Evolutionary conservation across 2,113 vertebrate genomes (phyloP).

Genomic region (Oplegnathus fasciatus): DNA sequence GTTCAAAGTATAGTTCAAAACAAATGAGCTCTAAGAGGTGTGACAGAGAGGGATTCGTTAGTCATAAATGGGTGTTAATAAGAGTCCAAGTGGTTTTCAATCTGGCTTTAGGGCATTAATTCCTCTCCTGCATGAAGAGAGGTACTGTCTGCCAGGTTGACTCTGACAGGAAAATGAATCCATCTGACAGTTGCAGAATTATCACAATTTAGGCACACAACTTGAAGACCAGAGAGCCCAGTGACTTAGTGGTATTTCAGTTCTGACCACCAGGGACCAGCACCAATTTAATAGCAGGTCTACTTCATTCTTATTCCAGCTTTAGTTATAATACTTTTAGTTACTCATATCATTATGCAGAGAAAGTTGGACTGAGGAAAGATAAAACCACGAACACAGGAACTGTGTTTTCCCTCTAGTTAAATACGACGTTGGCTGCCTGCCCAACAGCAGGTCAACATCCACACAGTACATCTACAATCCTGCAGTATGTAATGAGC

Average conservation of each 20-base stretch:
- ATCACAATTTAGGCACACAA: not conserved
- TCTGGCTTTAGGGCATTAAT: slow-evolving; percentile 21
- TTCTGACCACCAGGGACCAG: not conserved
- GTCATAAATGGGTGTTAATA: slow-evolving; percentile 53
- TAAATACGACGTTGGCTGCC: not conserved
- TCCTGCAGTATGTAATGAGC: not conserved
- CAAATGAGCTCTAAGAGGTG: slow-evolving; percentile 29
- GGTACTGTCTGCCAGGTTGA: not conserved
- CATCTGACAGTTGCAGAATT: not conserved
- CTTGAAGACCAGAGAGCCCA: not conserved
- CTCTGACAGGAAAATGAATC: slow-evolving; percentile 6
- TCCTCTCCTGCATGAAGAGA: not conserved
- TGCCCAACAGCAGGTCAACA: not conserved
- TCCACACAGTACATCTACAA: not conserved
- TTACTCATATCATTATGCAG: not conserved
- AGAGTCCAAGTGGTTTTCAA: slow-evolving; percentile 46
- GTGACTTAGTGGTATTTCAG: not conserved
- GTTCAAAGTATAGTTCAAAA: slow-evolving; percentile 42
- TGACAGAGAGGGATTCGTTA: slow-evolving; percentile 29
- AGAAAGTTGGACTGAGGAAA: not conserved
- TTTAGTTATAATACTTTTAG: not conserved
- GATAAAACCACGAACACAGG: not conserved
- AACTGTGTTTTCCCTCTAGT: not conserved
- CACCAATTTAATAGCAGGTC: not conserved
- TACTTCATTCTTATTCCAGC: not conserved